Evolutionary conservation across 2,888 invertebrate genomes (phyloP), one percentile per base, ranked within the genome.

Genomic region (Dendrolimus houi): DNA sequence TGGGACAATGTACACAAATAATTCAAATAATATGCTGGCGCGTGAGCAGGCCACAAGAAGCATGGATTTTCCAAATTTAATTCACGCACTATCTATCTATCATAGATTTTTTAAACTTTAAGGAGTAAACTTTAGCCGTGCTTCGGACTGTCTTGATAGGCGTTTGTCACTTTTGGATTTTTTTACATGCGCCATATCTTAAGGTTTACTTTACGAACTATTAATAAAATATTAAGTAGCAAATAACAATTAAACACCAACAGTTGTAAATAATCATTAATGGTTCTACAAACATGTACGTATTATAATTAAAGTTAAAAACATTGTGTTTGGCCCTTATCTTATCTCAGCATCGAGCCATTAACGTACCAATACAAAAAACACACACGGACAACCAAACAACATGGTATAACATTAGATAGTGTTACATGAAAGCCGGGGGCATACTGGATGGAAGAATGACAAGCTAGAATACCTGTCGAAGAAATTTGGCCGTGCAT

Each of bases 261-360:
- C 62, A 60, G 59, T 61, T 58, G 62, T 71, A 74, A 67, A 72
- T 72, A 74, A 74, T 71, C 69, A 70, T 72, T 72, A 74, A 72
- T 74, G 74, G 61, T 70, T 72, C 72, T 76, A 76, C 79, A 75
- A 76, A 78, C 78, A 77, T 68, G 67, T 67, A 54, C 54, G 41
- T 40, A 54, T 40, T 64, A 81, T 86, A 87, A 87, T 87, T 87
- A 87, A 85, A 87, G 79, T 81, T 47, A 47, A 84, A 85, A 87
- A 88, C 86, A 87, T 78, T 80, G 75, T 81, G 81, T 80, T 64
- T 71, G 29, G 47, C 47, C 47, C 47, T 12, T 86, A 88, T 90
- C 89, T 90, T 73, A 89, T 89, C 89, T 79, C 63, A 52, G 64
- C 67, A 86, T 87, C 87, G 77, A 72, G 68, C 87, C 89, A 90